Evolutionary conservation across 2,888 invertebrate species (phyloP).

Genomic region (Dastarcus helophoroides): DNA sequence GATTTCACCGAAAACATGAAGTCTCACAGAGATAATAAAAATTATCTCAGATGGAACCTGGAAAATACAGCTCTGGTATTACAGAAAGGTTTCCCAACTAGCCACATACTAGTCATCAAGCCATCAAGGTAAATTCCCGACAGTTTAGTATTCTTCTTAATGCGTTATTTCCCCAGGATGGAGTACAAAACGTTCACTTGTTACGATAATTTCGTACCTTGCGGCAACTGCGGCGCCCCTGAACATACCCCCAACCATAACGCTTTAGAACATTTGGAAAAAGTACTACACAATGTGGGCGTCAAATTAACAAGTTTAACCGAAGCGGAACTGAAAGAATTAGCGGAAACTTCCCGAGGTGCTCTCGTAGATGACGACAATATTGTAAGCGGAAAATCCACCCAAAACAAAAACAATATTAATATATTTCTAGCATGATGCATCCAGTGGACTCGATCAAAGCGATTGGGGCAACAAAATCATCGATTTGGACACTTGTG

Average conservation of each 20-base stretch:
- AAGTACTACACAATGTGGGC: slow-evolving; percentile 46
- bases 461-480: not conserved
- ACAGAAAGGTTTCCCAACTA: slow-evolving; percentile 55
- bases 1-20: slow-evolving; percentile 79
- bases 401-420: slow-evolving; percentile 13
- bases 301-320: slow-evolving; percentile 45
- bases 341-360: slow-evolving; percentile 3
- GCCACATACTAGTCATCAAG: slow-evolving; percentile 60
- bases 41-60: slow-evolving; percentile 69
- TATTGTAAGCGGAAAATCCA: slow-evolving; percentile 1
- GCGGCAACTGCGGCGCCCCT: slow-evolving; percentile 72
- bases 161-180: slow-evolving; percentile 44
- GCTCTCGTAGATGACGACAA: not conserved
- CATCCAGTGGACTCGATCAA: not conserved
- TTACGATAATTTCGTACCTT: slow-evolving; percentile 79
- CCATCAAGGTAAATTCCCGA: slow-evolving; percentile 51
- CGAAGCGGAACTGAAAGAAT: slow-evolving; percentile 42
- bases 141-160: not conserved
- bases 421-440: slow-evolving; percentile 5
- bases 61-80: slow-evolving; percentile 64
- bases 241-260: slow-evolving; percentile 61
- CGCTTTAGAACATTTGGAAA: slow-evolving; percentile 62
- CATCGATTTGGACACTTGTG: slow-evolving; percentile 19
- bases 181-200: slow-evolving; percentile 76
- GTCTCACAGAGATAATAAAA: slow-evolving; percentile 52